These are phyloP conservation scores for Chiroxiphia lanceolata DNA, from an alignment of 2,797 vertebrate genomes.

Conservation along the genomic window DNA sequence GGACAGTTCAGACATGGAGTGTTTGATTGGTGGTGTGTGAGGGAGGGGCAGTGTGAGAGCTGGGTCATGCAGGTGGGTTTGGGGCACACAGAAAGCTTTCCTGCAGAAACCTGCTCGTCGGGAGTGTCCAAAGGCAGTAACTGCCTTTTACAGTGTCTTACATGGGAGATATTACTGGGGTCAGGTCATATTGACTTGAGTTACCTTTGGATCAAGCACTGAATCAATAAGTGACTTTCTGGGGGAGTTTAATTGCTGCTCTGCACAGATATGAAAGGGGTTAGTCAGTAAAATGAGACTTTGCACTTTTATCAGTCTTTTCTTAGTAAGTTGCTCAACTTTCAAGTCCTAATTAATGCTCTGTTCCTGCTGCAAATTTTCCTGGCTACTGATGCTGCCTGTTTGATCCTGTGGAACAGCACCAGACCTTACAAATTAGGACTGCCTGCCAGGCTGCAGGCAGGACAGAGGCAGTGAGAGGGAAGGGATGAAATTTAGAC, in stretches of 20 bases:
- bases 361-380: not conserved
- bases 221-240: slow-evolving; percentile 16
- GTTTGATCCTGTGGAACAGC: not conserved
- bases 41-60: not conserved
- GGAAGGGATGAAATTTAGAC: not conserved
- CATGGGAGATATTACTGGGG: not conserved
- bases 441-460: not conserved
- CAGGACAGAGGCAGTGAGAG: not conserved
- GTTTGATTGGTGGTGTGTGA: not conserved
- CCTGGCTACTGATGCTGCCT: not conserved
- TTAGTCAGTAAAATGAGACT: not conserved
- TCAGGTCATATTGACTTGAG: not conserved
- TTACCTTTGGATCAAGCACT: not conserved
- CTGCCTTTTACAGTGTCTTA: not conserved
- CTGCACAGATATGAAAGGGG: not conserved
- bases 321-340: not conserved
- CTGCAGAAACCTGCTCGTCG: not conserved
- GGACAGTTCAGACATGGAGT: accelerated
- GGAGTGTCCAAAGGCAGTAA: not conserved
- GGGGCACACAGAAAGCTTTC: not conserved
- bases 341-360: slow-evolving; percentile 19
- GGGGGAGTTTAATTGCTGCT: not conserved
- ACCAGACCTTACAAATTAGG: not conserved
- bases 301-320: not conserved
- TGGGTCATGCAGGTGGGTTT: not conserved